These are phyloP conservation scores for Drosophila nr. perissopoda DNA, from an alignment of 2,888 invertebrate genomes.

Conservation along the genomic window DNA sequence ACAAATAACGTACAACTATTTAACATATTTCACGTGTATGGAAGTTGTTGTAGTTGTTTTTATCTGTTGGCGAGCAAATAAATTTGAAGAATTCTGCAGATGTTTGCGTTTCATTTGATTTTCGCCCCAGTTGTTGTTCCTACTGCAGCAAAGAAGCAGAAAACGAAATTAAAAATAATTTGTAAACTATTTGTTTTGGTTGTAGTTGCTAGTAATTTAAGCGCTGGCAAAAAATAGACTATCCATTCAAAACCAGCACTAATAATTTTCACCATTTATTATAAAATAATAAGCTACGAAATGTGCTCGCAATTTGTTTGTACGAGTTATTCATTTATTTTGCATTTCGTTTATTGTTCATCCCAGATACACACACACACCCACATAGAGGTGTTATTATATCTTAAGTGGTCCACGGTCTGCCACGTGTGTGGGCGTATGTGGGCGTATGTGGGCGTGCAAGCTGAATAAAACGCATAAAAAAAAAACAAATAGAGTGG, in stretches of 20 bases:
- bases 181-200: constrained; percentile 50
- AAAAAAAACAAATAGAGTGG: constrained; percentile 1
- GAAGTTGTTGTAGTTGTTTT: constrained; percentile 15
- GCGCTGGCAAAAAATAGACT: constrained; percentile 63
- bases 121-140: constrained; percentile 28
- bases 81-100: constrained; percentile 69
- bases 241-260: constrained; percentile 55
- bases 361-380: not conserved
- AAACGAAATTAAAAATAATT: constrained; percentile 58
- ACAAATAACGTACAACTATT: constrained; percentile 52
- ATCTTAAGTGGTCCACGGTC: constrained; percentile 2
- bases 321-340: constrained; percentile 57
- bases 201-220: constrained; percentile 31
- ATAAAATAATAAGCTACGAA: constrained; percentile 64
- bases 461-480: constrained; percentile 2
- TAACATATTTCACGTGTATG: constrained; percentile 48
- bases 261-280: constrained; percentile 74
- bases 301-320: constrained; percentile 33
- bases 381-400: not conserved
- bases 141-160: constrained; percentile 26
- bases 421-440: not conserved
- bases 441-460: not conserved
- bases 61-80: constrained; percentile 56
- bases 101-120: constrained; percentile 59
- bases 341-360: constrained; percentile 24